A percentile compares a stretch with the other conserved stretches of the same genome.
These are phyloP conservation scores for Sparus aurata DNA, from an alignment of 2,797 vertebrate genomes.

Conservation along the genomic window DNA sequence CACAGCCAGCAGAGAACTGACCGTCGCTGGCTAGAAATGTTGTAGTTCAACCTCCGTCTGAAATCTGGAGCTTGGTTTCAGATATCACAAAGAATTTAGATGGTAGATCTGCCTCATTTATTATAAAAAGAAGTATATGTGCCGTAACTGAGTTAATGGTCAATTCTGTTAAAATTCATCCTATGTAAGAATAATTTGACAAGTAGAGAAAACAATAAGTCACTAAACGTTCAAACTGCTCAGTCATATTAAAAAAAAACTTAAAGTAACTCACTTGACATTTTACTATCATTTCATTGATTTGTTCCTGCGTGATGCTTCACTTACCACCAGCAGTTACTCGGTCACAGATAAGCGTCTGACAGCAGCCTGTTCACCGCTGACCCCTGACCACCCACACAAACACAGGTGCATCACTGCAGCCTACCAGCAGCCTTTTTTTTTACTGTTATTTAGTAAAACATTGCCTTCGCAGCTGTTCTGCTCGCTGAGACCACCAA, in stretches of 20 bases:
- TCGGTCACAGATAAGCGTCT: conserved; percentile 14
- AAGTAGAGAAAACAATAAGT: background rate
- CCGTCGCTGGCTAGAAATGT: background rate
- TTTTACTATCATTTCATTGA: background rate
- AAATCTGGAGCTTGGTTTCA: too few relatives aligned
- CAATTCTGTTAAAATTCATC: background rate
- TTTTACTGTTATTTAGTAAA: conserved; percentile 56
- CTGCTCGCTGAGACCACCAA: conserved; percentile 28
- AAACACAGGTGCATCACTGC: conserved; percentile 66
- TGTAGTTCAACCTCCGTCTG: background rate
- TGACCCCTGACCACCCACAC: conserved; percentile 61
- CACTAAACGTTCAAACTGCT: background rate
- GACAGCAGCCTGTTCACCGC: conserved; percentile 15
- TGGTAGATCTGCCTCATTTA: too few relatives aligned
- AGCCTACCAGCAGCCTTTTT: conserved; percentile 53
- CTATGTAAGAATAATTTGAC: too few relatives aligned
- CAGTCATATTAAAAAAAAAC: background rate
- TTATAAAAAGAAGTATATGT: too few relatives aligned
- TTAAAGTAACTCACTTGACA: too few relatives aligned
- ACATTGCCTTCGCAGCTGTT: conserved; percentile 62
- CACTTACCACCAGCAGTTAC: background rate
- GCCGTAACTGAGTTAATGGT: too few relatives aligned
- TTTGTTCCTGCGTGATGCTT: background rate
- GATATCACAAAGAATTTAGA: too few relatives aligned
- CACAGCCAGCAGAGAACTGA: too few relatives aligned